These are phyloP conservation scores for Drosophila azteca DNA, from an alignment of 1,140 invertebrate genomes.

Conservation along the genomic window DNA sequence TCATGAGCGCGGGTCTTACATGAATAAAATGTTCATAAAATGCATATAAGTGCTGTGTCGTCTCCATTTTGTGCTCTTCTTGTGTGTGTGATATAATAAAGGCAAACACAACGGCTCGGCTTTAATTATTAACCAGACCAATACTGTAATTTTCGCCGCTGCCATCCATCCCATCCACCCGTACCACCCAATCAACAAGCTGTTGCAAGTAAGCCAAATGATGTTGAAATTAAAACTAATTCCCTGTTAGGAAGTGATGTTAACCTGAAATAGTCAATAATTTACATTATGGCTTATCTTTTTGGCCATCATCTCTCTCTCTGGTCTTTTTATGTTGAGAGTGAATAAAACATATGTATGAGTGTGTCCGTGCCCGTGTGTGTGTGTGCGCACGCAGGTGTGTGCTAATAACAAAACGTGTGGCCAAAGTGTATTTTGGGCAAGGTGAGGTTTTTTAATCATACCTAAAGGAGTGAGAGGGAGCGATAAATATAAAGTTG, in stretches of 20 bases:
- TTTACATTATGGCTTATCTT: constrained; percentile 28
- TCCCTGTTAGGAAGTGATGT: constrained; percentile 10
- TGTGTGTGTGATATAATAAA: constrained; percentile 50
- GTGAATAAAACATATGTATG: background rate
- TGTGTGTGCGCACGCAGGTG: constrained; percentile 60
- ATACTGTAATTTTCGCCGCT: no score
- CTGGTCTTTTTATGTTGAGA: constrained; percentile 12
- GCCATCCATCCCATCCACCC: no score
- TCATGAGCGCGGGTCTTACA: constrained; percentile 45
- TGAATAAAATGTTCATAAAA: constrained; percentile 37
- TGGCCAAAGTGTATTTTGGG: no score
- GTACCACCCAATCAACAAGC: constrained; percentile 19
- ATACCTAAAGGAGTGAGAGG: no score
- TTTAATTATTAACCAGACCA: constrained; percentile 16
- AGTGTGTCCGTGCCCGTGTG: constrained; percentile 12
- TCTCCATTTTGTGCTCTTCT: constrained; percentile 7
- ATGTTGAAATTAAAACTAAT: constrained; percentile 4
- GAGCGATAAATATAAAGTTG: no score
- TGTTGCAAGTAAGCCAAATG: constrained; percentile 17
- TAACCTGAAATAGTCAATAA: constrained; percentile 27
- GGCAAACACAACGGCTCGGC: constrained; percentile 21
- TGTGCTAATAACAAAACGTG: constrained; percentile 43
- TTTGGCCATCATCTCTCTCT: no score
- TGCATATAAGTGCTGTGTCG: constrained; percentile 33
- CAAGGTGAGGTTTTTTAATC: no score